Evolutionary conservation across 2,888 invertebrate genomes (phyloP).

Genomic region (Limnephilus auricula): DNA sequence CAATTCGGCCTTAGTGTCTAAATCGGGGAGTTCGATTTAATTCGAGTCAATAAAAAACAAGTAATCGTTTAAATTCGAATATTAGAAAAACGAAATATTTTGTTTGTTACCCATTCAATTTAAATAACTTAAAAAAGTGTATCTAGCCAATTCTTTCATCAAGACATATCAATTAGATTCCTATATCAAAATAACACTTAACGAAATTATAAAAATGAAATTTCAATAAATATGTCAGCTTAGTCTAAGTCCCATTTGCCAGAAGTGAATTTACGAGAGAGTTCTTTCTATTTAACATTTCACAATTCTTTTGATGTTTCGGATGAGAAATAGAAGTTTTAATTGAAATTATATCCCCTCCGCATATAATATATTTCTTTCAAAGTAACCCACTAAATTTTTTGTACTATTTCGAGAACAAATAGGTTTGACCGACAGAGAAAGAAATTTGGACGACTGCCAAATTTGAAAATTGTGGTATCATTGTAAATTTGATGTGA

Average conservation of each 20-base stretch:
- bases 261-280: not conserved
- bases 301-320: constrained; percentile 44
- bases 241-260: constrained; percentile 9
- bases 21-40: too few species aligned
- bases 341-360: constrained; percentile 35
- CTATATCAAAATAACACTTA: constrained; percentile 20
- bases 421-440: not conserved
- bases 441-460: not conserved
- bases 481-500: not conserved
- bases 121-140: not conserved
- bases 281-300: not conserved
- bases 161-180: constrained; percentile 3
- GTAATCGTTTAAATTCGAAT: not conserved
- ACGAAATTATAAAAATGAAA: constrained; percentile 15
- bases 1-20: too few species aligned
- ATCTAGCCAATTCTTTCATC: not conserved
- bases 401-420: constrained; percentile 33
- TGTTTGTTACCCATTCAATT: too few species aligned
- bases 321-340: constrained; percentile 37
- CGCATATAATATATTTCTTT: constrained; percentile 24
- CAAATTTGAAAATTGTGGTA: not conserved
- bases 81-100: not conserved
- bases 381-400: constrained; percentile 16
- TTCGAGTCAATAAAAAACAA: not conserved
- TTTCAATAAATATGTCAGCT: not conserved